Evolutionary conservation across 2,888 invertebrate genomes (phyloP).

Genomic region (Liodrosophila aerea): DNA sequence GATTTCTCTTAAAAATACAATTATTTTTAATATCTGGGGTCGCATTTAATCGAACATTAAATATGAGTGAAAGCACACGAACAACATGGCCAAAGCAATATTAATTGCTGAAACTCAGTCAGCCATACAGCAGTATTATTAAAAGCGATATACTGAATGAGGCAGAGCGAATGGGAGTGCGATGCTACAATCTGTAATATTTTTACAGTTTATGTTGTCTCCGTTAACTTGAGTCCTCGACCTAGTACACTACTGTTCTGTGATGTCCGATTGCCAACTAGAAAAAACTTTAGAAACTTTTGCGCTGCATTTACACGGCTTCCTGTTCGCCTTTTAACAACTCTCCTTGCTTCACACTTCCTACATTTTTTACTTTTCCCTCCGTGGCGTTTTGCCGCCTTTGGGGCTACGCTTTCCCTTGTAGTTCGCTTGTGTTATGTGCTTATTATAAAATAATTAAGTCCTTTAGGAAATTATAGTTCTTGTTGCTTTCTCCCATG

Average conservation of each 20-base stretch:
- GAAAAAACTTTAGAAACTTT: constrained; percentile 62
- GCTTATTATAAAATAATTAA: constrained; percentile 80
- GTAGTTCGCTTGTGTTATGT: constrained; percentile 62
- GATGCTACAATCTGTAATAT: constrained; percentile 53
- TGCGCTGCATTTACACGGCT: constrained; percentile 60
- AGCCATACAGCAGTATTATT: constrained; percentile 34
- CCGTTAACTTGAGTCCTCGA: constrained; percentile 9
- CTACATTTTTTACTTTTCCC: constrained; percentile 1
- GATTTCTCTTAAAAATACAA: not conserved
- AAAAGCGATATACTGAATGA: constrained; percentile 5
- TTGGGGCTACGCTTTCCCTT: constrained; percentile 26
- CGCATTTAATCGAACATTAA: not conserved
- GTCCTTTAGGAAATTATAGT: constrained; percentile 79
- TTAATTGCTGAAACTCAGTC: constrained; percentile 47
- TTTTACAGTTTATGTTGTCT: constrained; percentile 61
- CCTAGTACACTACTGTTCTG: constrained; percentile 4
- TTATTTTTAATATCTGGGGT: not conserved
- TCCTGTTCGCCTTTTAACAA: constrained; percentile 39
- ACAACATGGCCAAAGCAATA: constrained; percentile 41
- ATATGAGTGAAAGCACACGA: not conserved
- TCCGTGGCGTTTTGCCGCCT: constrained; percentile 14
- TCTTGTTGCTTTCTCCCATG: constrained; percentile 48
- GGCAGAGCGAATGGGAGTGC: constrained; percentile 12
- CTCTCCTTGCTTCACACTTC: not conserved
- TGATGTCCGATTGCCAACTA: constrained; percentile 46